A percentile compares a stretch with the other conserved stretches of the same genome.
phyloP scores from a whole-genome alignment of 2,797 vertebrate species.

The Myripristis jacobus region DNA sequence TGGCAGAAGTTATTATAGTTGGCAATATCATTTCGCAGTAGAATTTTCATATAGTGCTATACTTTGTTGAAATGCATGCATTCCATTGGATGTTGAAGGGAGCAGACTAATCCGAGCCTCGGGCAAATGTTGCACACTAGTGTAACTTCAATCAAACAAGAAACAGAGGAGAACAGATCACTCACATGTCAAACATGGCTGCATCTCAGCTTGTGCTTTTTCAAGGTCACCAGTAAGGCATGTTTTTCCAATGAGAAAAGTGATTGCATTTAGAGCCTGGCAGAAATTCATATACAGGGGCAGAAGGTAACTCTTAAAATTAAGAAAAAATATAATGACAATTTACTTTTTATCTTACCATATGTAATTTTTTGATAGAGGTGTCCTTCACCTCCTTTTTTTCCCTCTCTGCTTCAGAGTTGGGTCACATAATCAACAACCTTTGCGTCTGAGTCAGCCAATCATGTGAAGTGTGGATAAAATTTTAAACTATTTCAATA shows the following conservation, averaged over 20 bases:
- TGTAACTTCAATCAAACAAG: slow-evolving; percentile 48
- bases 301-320: background rate
- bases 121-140: slow-evolving; percentile 36
- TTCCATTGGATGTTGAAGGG: slow-evolving; percentile 29
- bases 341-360: background rate
- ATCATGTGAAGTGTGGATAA: slow-evolving; percentile 16
- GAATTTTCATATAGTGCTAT: slow-evolving; percentile 36
- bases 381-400: background rate
- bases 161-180: slow-evolving; percentile 50
- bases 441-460: slow-evolving; percentile 28
- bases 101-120: slow-evolving; percentile 49
- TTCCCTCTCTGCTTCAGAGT: slow-evolving; percentile 8
- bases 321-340: background rate
- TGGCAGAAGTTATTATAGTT: slow-evolving; percentile 54
- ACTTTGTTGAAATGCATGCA: slow-evolving; percentile 37
- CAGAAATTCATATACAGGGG: slow-evolving; percentile 4
- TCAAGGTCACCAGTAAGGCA: slow-evolving; percentile 57
- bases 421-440: slow-evolving; percentile 8
- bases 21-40: slow-evolving; percentile 41
- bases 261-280: slow-evolving; percentile 35
- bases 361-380: background rate
- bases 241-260: slow-evolving; percentile 33
- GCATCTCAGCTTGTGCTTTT: slow-evolving; percentile 36
- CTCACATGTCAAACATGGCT: slow-evolving; percentile 37
- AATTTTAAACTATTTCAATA: slow-evolving; percentile 39